Percentiles rank a stretch among this genome's conserved stretches.
Evolutionary conservation across 2,113 vertebrate genomes (phyloP).

Genomic region (Carassius carassius): DNA sequence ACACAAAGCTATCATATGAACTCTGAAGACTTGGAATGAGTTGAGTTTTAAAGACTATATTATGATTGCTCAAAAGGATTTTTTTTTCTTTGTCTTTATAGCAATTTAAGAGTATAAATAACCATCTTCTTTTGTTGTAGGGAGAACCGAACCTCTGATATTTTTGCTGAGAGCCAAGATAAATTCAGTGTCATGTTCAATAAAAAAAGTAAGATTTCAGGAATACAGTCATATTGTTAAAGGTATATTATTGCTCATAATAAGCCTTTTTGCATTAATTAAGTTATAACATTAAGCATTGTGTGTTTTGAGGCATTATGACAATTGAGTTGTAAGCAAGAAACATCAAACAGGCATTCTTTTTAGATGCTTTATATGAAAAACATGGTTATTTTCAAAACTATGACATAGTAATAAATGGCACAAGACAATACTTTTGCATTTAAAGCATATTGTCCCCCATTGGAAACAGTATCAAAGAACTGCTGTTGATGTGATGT

Average conservation of each 20-base stretch:
- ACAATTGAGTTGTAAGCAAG: neutral
- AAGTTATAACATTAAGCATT: neutral
- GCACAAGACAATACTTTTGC: neutral
- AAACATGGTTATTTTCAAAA: neutral
- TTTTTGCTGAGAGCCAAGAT: neutral
- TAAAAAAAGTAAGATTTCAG: no score
- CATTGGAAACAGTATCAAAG: neutral
- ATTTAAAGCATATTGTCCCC: neutral
- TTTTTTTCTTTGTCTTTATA: neutral
- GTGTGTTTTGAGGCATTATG: neutral
- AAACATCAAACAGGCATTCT: neutral
- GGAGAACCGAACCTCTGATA: neutral
- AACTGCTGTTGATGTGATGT: neutral
- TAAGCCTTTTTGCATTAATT: neutral
- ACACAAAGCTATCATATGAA: neutral
- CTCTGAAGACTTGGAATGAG: neutral
- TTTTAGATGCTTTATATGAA: neutral
- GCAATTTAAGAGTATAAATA: neutral
- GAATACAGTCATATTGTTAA: no score
- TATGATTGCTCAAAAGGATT: neutral
- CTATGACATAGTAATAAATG: neutral
- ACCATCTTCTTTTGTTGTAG: neutral
- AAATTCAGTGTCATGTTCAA: no score
- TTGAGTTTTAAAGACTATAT: no score
- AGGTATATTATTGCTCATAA: neutral